Base-by-base conservation (phyloP, 2,888 invertebrate genomes). In the Polyploca ridens region DNA sequence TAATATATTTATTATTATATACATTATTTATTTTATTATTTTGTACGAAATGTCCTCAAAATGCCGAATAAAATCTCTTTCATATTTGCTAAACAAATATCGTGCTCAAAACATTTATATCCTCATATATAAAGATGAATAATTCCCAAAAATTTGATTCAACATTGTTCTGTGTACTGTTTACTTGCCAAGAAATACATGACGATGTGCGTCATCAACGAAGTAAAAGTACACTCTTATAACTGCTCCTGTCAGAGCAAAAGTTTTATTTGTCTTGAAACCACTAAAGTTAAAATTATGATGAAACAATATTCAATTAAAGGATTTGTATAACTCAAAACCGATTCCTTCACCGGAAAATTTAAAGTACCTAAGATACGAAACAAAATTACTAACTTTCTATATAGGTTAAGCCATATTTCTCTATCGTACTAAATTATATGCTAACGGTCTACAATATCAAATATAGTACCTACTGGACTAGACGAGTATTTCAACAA, bases 171-270 rank as follows among this genome's bases (percentile, higher is more conserved):
- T 16, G 49, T n/a, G 49, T 69, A 62, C 4, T 41, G 41, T 13
- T 41, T 64, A 68, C 69, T 75, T 78, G 75, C 78, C 76, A 79
- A 80, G 70, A 71, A 59, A 74, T 73, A 74, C 67, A 70, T 69
- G 69, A 66, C 72, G 69, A 63, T 66, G 74, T 83, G 77, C 81
- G 84, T 81, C 84, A 83, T 69, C 64, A 66, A 64, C 58, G 65
- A 66, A 72, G 68, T 72, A 70, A 74, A 78, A 73, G 74, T 71
- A 73, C 76, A 74, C 61, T 62, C 70, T 72, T 73, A 13, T 13
- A 41, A 41, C 13, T 41, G 11, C 13, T 41, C 41, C 41, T 71
- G 69, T 72, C 66, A 67, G 69, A 68, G 62, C 63, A 19, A 54
- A 19, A 19, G 19, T 10, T 54, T 54, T 54, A 19, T 54, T 75